A percentile compares a stretch with the other conserved stretches of the same genome.
These are phyloP conservation scores for Lepidostoma basale DNA, from an alignment of 1,140 invertebrate species.

Conservation along the genomic window DNA sequence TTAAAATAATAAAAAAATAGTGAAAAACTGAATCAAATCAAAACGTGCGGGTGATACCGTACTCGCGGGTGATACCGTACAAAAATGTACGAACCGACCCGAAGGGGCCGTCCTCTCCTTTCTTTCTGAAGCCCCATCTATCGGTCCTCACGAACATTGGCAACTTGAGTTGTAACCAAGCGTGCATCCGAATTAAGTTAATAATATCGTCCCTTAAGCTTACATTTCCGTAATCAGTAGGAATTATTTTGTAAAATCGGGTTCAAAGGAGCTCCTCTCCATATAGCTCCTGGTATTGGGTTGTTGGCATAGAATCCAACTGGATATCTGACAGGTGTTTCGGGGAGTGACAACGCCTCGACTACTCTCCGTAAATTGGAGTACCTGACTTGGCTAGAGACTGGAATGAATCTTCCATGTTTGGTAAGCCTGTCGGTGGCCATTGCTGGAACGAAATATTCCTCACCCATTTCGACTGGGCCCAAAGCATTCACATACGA, in stretches of 20 bases:
- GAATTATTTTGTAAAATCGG: background rate
- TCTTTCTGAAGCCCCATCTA: background rate
- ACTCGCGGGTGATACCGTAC: too few relatives aligned
- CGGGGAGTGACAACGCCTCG: background rate
- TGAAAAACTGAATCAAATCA: too few relatives aligned
- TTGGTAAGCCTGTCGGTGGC: background rate
- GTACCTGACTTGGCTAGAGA: background rate
- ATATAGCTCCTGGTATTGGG: background rate
- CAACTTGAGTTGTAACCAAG: background rate
- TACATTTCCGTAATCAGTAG: background rate
- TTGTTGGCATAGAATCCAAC: background rate
- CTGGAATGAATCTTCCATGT: background rate
- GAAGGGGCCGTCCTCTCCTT: background rate
- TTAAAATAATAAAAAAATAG: too few relatives aligned
- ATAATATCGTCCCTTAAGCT: background rate
- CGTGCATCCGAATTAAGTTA: background rate
- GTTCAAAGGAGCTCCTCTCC: background rate
- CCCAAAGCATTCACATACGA: background rate
- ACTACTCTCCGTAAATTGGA: background rate
- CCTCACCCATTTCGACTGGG: background rate
- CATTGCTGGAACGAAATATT: background rate
- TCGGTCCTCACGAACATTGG: background rate
- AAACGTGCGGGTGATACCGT: too few relatives aligned
- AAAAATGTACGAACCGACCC: too few relatives aligned
- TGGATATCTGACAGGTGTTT: background rate